These are phyloP conservation scores for Chaetura pelagica DNA, from an alignment of 2,113 vertebrate species.

Conservation along the genomic window DNA sequence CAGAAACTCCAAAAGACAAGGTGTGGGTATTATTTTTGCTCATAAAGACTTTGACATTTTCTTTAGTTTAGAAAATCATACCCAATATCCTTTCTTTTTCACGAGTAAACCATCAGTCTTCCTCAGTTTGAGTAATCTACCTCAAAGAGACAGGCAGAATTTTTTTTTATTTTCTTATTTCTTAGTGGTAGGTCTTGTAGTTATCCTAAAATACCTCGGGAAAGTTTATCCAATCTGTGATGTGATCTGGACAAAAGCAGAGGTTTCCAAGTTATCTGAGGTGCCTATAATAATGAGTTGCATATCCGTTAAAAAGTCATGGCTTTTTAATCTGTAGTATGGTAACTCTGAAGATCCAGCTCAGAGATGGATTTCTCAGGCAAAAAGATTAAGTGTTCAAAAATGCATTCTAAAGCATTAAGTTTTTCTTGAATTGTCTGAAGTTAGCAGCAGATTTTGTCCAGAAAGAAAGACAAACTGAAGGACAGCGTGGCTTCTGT, in stretches of 20 bases:
- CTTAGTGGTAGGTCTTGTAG: neutral
- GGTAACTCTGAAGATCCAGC: neutral
- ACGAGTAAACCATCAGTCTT: neutral
- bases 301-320: neutral
- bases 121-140: neutral
- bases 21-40: neutral
- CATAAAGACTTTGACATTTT: neutral
- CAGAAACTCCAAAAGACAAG: neutral
- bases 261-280: neutral
- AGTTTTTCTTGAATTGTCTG: neutral
- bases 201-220: neutral
- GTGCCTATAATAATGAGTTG: neutral
- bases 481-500: neutral
- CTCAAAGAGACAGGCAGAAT: neutral
- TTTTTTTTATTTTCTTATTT: neutral
- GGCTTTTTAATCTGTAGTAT: neutral
- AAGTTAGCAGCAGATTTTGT: neutral
- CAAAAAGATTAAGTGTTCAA: neutral
- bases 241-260: neutral
- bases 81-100: neutral
- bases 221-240: neutral
- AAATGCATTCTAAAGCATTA: neutral
- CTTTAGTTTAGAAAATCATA: neutral
- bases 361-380: neutral
- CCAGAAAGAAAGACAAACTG: neutral